Evolutionary conservation across 2,888 invertebrate species (phyloP), one percentile per base, ranked within the genome.

Genomic region (Heteropelma amictum): DNA sequence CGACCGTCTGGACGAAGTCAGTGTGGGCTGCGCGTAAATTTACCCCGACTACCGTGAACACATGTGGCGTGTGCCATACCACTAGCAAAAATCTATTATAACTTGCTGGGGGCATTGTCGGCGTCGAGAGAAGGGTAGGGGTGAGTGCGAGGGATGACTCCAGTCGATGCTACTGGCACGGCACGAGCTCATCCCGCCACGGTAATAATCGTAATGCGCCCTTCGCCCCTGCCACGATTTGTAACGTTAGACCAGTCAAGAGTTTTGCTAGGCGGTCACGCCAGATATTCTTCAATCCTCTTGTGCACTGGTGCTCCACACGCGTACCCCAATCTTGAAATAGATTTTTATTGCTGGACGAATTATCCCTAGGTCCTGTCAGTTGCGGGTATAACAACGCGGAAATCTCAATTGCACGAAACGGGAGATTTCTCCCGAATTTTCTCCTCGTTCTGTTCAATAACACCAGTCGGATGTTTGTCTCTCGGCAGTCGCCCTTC

Each of bases 151-250:
- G n/a, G n/a, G n/a, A n/a, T n/a, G n/a, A n/a, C n/a, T n/a, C n/a
- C n/a, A n/a, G n/a, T n/a, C n/a, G n/a, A n/a, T 23, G 17, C 28
- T 35, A 14, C 42, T 49, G 49, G 38, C 54, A 49, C 53, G 67
- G 68, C 72, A 68, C 61, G 42, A 63, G 47, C 56, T 67, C 68
- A 49, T 71, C 61, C 71, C 83, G 78, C 82, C 81, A 68, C 81
- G 81, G 85, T 87, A 89, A 89, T 89, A 89, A 88, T 87, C 87
- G 87, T 89, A 89, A 89, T 89, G 89, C 86, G 87, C 86, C 86
- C 85, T 85, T 83, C 83, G 72, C 54, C 68, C 69, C 28, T 51
- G 69, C 65, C 61, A 42, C 65, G 70, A 49, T 61, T 42, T 26
- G 54, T 51, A 42, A 51, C 51, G 63, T 26, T 79, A 38, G 56